Percentiles rank a stretch among this genome's conserved stretches.
phyloP scores from a whole-genome alignment of 2,797 vertebrate genomes.

The Carduelis carduelis region DNA sequence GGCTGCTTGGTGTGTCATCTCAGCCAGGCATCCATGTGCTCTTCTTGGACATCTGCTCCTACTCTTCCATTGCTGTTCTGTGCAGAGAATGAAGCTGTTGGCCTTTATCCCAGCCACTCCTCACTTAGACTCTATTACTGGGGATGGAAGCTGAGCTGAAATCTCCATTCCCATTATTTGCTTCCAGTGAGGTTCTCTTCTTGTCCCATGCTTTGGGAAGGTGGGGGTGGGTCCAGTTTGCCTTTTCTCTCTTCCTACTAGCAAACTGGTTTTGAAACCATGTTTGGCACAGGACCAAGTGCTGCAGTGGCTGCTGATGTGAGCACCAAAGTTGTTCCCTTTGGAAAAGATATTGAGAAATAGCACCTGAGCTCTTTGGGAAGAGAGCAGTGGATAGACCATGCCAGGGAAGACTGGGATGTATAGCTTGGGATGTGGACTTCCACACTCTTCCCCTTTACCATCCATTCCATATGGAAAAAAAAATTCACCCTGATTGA shows the following conservation, averaged over 20 bases:
- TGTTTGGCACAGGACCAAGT: fast-evolving
- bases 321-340: background rate
- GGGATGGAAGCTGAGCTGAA: background rate
- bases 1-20: background rate
- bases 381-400: background rate
- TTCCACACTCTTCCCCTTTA: background rate
- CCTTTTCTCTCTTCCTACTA: background rate
- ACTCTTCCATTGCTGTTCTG: fast-evolving
- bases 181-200: background rate
- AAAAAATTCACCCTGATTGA: background rate
- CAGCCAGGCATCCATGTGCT: background rate
- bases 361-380: background rate
- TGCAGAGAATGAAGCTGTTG: background rate
- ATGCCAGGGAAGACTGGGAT: background rate
- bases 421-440: background rate
- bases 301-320: fast-evolving
- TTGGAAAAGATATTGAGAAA: background rate
- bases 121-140: background rate
- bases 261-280: background rate
- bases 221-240: background rate
- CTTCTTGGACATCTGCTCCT: background rate
- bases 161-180: background rate
- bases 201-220: background rate
- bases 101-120: background rate
- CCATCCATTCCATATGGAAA: background rate